phyloP scores from a whole-genome alignment of 2,888 invertebrate species.

The Diaphora mendica region DNA sequence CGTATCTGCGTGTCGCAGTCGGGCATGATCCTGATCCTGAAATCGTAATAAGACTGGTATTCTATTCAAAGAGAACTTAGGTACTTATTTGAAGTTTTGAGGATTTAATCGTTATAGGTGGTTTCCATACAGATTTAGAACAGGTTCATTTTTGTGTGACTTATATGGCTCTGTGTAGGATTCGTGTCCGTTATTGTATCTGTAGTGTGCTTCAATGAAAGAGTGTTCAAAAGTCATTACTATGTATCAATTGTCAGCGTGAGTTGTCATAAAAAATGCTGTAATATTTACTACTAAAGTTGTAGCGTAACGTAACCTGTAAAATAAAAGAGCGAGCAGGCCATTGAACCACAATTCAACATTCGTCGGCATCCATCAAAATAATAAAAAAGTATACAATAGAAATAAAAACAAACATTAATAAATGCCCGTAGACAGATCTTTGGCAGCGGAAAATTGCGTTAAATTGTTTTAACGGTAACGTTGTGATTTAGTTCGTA shows the following conservation, averaged over 20 bases:
- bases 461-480: conserved; percentile 30
- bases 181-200: background rate
- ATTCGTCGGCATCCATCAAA: conserved; percentile 22
- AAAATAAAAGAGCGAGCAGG: conserved; percentile 20
- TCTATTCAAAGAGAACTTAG: too few relatives aligned
- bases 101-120: background rate
- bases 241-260: background rate
- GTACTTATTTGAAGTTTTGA: too few relatives aligned
- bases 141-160: background rate
- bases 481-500: conserved; percentile 13
- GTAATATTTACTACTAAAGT: conserved; percentile 1
- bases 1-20: background rate
- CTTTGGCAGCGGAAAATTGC: conserved; percentile 14
- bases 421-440: conserved; percentile 31
- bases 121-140: background rate
- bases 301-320: conserved; percentile 11
- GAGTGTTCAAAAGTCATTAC: background rate
- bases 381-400: conserved; percentile 38
- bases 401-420: conserved; percentile 41
- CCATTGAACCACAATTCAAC: conserved; percentile 30
- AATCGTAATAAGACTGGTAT: too few relatives aligned
- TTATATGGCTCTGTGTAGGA: background rate
- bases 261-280: background rate
- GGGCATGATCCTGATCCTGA: too few relatives aligned
- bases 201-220: background rate